Evolutionary conservation across 1,140 invertebrate genomes (phyloP).

Genomic region (Luehdorfia chinensis): DNA sequence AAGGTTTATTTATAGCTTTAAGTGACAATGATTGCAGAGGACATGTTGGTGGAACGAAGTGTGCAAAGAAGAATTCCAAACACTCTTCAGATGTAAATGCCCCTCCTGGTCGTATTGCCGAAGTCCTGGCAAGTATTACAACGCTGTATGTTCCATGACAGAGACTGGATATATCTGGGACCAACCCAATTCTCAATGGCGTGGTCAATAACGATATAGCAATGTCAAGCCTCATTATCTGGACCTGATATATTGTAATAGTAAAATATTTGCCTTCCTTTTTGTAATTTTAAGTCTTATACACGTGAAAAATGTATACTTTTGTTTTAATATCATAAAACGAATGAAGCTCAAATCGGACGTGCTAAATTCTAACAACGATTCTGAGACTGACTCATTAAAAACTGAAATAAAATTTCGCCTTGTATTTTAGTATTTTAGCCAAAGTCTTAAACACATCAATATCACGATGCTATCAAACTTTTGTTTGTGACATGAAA

Average conservation of each 20-base stretch:
- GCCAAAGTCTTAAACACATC: conserved; percentile 38
- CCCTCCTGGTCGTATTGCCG: conserved; percentile 92
- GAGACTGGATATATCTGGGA: conserved; percentile 93
- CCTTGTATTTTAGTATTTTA: conserved; percentile 66
- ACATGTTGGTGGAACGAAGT: conserved; percentile 96
- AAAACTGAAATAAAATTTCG: conserved; percentile 64
- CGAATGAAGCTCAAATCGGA: conserved; percentile 2
- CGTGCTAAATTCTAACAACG: conserved; percentile 50
- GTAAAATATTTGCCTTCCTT: too few relatives aligned
- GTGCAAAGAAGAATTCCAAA: conserved; percentile 94
- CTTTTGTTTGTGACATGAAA: too few relatives aligned
- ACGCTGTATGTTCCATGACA: conserved; percentile 93
- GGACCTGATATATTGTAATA: too few relatives aligned
- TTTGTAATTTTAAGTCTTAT: not conserved
- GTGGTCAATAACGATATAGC: conserved; percentile 44
- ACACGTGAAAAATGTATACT: not conserved
- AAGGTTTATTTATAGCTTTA: too few relatives aligned
- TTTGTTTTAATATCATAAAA: not conserved
- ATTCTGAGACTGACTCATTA: conserved; percentile 68
- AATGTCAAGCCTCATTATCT: not conserved
- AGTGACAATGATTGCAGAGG: too few relatives aligned
- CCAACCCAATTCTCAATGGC: conserved; percentile 82
- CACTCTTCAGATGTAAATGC: conserved; percentile 90
- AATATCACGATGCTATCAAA: too few relatives aligned
- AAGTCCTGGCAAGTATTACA: conserved; percentile 92